A percentile compares a stretch with the other conserved stretches of the same genome.
Evolutionary conservation across 1,140 invertebrate species (phyloP).

Genomic region (Ceratitis capitata): DNA sequence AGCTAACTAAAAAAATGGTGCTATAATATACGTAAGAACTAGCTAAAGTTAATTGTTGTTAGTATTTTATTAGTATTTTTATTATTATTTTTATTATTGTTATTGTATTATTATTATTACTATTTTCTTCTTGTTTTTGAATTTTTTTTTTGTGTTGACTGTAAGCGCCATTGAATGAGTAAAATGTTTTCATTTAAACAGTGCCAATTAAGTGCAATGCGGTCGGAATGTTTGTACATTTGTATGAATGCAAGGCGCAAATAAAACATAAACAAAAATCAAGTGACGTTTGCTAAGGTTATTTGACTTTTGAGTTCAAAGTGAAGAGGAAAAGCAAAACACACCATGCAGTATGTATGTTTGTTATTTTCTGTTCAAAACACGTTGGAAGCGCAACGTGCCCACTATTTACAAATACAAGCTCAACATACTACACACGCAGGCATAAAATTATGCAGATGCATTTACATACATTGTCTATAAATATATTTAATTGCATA

Average conservation of each 20-base stretch:
- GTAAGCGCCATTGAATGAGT: slow-evolving; percentile 9
- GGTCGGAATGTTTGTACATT: no score
- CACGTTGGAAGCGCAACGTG: background rate
- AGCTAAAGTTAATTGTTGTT: background rate
- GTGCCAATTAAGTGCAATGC: background rate
- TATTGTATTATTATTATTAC: background rate
- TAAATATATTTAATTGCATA: background rate
- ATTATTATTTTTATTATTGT: background rate
- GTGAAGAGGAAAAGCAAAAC: background rate
- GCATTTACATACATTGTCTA: no score
- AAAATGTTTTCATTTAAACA: background rate
- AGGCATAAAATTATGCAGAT: no score
- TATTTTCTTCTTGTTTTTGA: background rate
- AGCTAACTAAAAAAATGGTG: background rate
- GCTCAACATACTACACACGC: background rate
- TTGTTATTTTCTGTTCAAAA: background rate
- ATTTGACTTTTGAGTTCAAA: background rate
- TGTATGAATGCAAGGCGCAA: background rate
- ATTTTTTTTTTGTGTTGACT: background rate
- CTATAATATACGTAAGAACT: no score
- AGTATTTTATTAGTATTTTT: background rate
- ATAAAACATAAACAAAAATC: background rate
- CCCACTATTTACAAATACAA: background rate
- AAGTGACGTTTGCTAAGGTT: background rate
- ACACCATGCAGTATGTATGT: no score